These are phyloP conservation scores for Chironomus striatipennis DNA, from an alignment of 1,140 invertebrate genomes.

Conservation along the genomic window DNA sequence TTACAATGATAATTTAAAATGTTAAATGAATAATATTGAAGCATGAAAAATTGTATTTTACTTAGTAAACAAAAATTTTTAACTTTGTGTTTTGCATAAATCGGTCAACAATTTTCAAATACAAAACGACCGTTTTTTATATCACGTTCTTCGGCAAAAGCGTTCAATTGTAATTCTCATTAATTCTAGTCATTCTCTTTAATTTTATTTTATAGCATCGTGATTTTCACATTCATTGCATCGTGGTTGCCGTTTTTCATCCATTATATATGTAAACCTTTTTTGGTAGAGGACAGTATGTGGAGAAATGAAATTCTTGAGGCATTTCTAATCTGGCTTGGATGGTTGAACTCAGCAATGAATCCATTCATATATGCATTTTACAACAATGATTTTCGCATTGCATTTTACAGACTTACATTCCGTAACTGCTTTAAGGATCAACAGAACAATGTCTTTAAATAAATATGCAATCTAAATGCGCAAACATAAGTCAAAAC, in stretches of 20 bases:
- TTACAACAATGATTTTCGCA: slow-evolving; percentile 73
- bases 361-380: slow-evolving; percentile 85
- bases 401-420: slow-evolving; percentile 73
- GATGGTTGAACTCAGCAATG: slow-evolving; percentile 85
- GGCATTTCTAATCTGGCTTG: slow-evolving; percentile 80
- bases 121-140: no score
- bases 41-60: no score
- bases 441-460: slow-evolving; percentile 6
- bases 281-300: slow-evolving; percentile 47
- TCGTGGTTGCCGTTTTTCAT: slow-evolving; percentile 88
- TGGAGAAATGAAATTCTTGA: slow-evolving; percentile 51
- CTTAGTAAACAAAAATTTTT: no score
- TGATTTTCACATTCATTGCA: slow-evolving; percentile 84
- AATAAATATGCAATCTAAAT: neutral
- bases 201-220: slow-evolving; percentile 54
- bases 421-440: slow-evolving; percentile 33
- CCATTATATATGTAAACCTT: slow-evolving; percentile 72
- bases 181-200: neutral
- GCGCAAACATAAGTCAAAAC: no score
- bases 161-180: no score
- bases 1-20: no score
- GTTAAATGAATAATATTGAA: no score
- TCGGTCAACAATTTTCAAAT: no score
- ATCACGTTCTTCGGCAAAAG: no score
- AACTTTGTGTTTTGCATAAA: no score